Evolutionary conservation across 2,888 invertebrate species (phyloP).

Genomic region (Boloria euphrosyne): DNA sequence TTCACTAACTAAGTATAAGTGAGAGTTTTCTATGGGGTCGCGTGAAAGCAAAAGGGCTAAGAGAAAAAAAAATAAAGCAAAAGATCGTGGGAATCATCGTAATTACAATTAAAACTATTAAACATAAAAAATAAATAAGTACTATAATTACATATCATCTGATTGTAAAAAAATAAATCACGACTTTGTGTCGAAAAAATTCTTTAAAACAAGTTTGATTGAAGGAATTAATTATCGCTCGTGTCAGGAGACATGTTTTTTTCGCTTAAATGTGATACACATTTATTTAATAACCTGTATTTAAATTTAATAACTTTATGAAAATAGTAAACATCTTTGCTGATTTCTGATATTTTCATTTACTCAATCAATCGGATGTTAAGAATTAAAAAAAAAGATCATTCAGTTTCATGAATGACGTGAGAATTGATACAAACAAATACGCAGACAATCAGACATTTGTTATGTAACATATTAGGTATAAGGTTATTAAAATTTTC

Average conservation of each 20-base stretch:
- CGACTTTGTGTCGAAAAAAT: conserved; percentile 12
- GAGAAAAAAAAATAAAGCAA: conserved; percentile 8
- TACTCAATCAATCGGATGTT: too few relatives aligned
- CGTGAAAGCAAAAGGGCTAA: conserved; percentile 4
- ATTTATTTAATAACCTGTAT: not conserved
- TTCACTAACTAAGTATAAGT: not conserved
- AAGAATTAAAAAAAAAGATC: too few relatives aligned
- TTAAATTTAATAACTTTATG: conserved; percentile 8
- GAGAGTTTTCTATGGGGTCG: not conserved
- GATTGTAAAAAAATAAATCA: conserved; percentile 13
- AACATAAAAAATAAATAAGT: conserved; percentile 12
- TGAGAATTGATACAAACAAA: too few relatives aligned
- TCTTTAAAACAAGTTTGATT: conserved; percentile 25
- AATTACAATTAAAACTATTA: conserved; percentile 13
- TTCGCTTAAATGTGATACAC: not conserved
- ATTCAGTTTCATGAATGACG: too few relatives aligned
- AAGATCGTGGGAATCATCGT: conserved; percentile 11
- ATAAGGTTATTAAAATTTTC: too few relatives aligned
- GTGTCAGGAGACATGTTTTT: conserved; percentile 9
- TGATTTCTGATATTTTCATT: too few relatives aligned
- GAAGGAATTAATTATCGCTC: conserved; percentile 16
- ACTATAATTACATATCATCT: conserved; percentile 21
- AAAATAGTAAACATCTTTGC: too few relatives aligned
- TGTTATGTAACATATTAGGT: too few relatives aligned
- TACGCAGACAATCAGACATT: too few relatives aligned